Evolutionary conservation across 2,797 vertebrate species (phyloP), one percentile per base, ranked within the genome.

Genomic region (Anomalospiza imberbis): DNA sequence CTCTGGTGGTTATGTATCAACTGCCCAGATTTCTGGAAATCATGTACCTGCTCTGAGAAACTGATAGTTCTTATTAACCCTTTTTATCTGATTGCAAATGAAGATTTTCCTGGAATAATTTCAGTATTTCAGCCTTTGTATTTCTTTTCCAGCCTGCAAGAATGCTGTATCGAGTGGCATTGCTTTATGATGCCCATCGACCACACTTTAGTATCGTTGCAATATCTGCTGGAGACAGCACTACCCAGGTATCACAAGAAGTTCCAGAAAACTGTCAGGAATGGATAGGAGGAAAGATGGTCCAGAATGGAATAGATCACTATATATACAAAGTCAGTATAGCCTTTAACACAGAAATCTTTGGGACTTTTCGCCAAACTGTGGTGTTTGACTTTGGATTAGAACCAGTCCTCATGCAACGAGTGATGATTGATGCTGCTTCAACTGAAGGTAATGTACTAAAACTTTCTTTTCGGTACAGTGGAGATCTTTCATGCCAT

Each of bases 331-430:
- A 98, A 97, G 98, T 99, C 66, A 98, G 98, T 74, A 98, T 99
- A 98, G 98, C 98, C 93, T 99, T 99, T 98, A 99, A 98, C 98
- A 99, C 99, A 42, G 99, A 99, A 98, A 99, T 99, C 97, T 99
- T 99, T 94, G 99, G 99, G 66, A 99, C 99, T 97, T 99, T 99
- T 98, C 98, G 99, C 79, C 99, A 99, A 97, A 99, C 99, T n/a
- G 98, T 99, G 89, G 99, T 99, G 93, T 99, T 99, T 95, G 99
- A 99, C 98, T 99, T 99, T 67, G 99, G 99, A 93, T 98, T 99
- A 75, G 99, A 99, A 85, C 99, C 99, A 40, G 99, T 99, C 97
- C 98, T 99, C 96, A 99, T 99, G 99, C 98, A 99, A 97, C 98
- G 99, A 97, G 98, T 99, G 77, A 99, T 99, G 99, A 99, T 99